A percentile compares a stretch with the other conserved stretches of the same genome.
These are phyloP conservation scores for Prunella fulvescens DNA, from an alignment of 2,113 vertebrate genomes.

Conservation along the genomic window DNA sequence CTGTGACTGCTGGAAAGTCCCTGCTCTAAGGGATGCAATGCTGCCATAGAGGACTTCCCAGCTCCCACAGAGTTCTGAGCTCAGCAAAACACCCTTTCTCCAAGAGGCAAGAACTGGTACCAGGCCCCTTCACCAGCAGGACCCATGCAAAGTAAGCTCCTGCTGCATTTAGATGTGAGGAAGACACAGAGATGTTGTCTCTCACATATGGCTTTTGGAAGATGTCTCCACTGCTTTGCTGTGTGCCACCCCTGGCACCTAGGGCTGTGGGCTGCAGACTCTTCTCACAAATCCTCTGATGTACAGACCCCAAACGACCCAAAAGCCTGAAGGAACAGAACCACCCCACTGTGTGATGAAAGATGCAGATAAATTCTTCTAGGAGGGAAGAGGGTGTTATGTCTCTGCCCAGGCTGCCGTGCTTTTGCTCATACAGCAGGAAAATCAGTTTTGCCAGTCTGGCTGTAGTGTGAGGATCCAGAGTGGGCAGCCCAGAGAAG, in stretches of 20 bases:
- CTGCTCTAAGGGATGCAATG: not conserved
- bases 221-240: not conserved
- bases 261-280: rapidly evolving
- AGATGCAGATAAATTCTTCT: not conserved
- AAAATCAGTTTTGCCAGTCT: rapidly evolving
- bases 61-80: not conserved
- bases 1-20: not conserved
- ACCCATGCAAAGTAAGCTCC: not conserved
- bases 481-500: not conserved
- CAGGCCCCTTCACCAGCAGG: not conserved
- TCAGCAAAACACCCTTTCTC: not conserved
- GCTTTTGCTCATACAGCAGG: not conserved
- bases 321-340: not conserved
- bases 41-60: not conserved
- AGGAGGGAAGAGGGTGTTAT: rapidly evolving
- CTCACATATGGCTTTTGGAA: rapidly evolving
- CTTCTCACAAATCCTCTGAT: not conserved
- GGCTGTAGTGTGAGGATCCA: not conserved
- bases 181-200: not conserved
- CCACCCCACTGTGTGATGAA: rapidly evolving
- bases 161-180: not conserved
- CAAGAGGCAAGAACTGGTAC: not conserved
- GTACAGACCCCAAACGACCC: not conserved
- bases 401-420: rapidly evolving
- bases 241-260: not conserved